These are phyloP conservation scores for Odocoileus virginianus DNA, from an alignment of 2,113 vertebrate genomes.

Conservation along the genomic window DNA sequence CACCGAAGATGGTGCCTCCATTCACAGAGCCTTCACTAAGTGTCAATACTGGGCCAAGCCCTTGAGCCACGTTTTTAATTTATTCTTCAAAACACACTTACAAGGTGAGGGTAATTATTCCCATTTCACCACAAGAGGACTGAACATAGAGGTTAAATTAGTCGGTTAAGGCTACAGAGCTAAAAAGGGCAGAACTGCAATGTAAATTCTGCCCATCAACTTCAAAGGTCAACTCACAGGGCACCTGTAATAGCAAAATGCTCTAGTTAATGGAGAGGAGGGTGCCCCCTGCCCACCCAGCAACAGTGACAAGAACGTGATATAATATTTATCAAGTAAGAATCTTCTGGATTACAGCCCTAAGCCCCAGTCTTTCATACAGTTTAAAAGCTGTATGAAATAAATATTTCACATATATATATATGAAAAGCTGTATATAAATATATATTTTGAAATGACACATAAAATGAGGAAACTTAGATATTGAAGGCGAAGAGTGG, in stretches of 20 bases:
- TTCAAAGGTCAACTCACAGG: background rate
- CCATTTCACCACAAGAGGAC: background rate
- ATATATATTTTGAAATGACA: background rate
- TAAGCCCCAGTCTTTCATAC: background rate
- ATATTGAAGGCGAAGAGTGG: background rate
- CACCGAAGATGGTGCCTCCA: background rate
- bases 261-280: background rate
- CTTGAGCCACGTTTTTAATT: background rate
- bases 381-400: background rate
- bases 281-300: background rate
- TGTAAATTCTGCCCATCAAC: background rate
- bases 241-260: background rate
- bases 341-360: background rate
- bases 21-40: background rate
- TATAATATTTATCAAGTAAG: background rate
- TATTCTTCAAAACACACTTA: background rate
- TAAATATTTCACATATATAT: background rate
- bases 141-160: background rate
- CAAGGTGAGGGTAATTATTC: background rate
- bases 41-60: background rate
- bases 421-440: background rate
- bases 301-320: background rate
- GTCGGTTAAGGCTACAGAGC: background rate
- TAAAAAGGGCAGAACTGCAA: background rate
- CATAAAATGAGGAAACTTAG: background rate